phyloP scores from a whole-genome alignment of 1,140 invertebrate genomes.

The Phenacoccus solenopsis region DNA sequence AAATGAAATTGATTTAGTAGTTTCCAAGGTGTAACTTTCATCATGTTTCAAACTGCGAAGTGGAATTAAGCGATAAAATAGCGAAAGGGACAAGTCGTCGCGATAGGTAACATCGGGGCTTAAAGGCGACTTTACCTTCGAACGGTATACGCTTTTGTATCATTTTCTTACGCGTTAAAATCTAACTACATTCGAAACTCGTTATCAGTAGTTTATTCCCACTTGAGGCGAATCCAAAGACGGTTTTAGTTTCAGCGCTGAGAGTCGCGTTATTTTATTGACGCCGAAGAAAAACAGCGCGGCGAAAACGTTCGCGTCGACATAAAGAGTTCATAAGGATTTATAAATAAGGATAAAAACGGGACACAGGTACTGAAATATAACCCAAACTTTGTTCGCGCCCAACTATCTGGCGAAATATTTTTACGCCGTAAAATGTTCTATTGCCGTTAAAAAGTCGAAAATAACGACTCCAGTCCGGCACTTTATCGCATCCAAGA shows the following conservation, averaged over 20 bases:
- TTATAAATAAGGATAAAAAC: background rate
- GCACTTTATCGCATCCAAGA: background rate
- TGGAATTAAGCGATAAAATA: background rate
- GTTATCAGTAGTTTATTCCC: background rate
- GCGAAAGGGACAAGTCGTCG: background rate
- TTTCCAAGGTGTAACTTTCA: background rate
- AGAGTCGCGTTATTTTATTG: background rate
- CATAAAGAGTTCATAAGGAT: background rate
- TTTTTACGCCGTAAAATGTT: conserved; percentile 2
- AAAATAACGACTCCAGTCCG: background rate
- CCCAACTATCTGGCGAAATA: background rate
- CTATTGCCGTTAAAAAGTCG: conserved; percentile 1
- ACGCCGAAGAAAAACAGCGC: background rate
- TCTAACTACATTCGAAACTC: background rate
- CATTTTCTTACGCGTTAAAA: background rate
- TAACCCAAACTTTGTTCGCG: background rate
- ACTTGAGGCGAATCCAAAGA: background rate
- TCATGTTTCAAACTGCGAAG: background rate
- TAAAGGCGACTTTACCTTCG: background rate
- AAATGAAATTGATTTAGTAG: too few species aligned
- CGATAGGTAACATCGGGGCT: too few species aligned
- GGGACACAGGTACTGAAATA: background rate
- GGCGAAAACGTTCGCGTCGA: background rate
- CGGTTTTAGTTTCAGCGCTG: background rate
- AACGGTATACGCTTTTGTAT: background rate